Percentiles rank a stretch among this genome's conserved stretches.
Conservation (phyloP, 2,113 vertebrate genomes). For the Calypte anna region DNA sequence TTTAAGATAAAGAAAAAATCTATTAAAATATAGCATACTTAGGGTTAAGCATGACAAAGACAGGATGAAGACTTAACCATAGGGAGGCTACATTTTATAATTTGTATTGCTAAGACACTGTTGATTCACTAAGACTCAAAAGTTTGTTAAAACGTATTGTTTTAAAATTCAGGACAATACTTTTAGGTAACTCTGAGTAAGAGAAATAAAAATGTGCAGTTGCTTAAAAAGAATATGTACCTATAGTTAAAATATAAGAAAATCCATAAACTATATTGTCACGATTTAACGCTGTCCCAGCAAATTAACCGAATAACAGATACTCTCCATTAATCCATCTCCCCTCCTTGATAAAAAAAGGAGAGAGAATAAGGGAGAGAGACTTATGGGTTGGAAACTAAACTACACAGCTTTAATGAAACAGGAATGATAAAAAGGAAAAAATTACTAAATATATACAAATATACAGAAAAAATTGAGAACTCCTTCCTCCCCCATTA, state of each 20-base stretch:
- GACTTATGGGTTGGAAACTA: too few relatives aligned
- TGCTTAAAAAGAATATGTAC: background rate
- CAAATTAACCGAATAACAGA: too few relatives aligned
- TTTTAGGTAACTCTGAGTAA: background rate
- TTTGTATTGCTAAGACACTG: background rate
- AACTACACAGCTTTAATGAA: too few relatives aligned
- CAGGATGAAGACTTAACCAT: background rate
- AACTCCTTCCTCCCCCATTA: too few relatives aligned
- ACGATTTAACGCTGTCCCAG: too few relatives aligned
- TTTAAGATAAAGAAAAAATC: background rate
- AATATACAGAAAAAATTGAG: too few relatives aligned
- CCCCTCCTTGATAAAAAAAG: too few relatives aligned
- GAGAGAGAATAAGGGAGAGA: too few relatives aligned
- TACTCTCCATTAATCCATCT: too few relatives aligned
- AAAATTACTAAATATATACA: too few relatives aligned
- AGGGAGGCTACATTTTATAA: background rate
- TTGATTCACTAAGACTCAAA: background rate
- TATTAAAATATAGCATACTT: background rate
- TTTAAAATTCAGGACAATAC: background rate
- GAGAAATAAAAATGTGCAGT: background rate
- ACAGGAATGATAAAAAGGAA: too few relatives aligned
- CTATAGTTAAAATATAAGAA: background rate
- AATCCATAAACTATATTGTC: background rate
- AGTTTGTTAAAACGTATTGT: background rate
- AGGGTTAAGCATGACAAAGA: background rate